These are phyloP conservation scores for Exephanes ischioxanthus DNA, from an alignment of 2,888 invertebrate genomes.

Conservation along the genomic window DNA sequence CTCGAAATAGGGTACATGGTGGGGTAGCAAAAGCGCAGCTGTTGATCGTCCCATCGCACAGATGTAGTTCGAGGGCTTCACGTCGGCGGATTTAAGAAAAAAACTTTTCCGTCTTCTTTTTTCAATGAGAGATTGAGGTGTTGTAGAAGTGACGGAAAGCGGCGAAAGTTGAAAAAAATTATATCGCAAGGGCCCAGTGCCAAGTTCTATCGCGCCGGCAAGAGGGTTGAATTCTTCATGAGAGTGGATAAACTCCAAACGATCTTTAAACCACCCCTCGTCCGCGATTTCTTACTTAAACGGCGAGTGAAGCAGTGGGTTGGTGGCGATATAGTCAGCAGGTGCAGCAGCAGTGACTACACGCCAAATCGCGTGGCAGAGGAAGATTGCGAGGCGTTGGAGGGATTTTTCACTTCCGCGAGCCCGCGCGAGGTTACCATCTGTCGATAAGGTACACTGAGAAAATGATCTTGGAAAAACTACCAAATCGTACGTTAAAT, in stretches of 20 bases:
- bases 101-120: no score
- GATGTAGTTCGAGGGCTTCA: not conserved
- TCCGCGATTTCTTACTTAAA: slow-evolving; percentile 73
- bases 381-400: slow-evolving; percentile 45
- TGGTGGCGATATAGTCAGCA: not conserved
- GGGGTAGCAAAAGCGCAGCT: not conserved
- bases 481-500: no score
- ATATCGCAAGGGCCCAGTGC: slow-evolving; percentile 66
- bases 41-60: not conserved
- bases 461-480: no score
- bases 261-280: slow-evolving; percentile 62
- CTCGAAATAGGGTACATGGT: no score
- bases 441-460: slow-evolving; percentile 32
- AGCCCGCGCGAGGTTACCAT: slow-evolving; percentile 32
- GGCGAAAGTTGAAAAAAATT: slow-evolving; percentile 66
- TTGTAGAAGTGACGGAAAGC: slow-evolving; percentile 46
- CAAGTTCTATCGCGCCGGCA: slow-evolving; percentile 66
- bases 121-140: not conserved
- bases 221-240: slow-evolving; percentile 51
- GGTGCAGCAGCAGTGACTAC: slow-evolving; percentile 3
- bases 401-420: slow-evolving; percentile 60
- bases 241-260: slow-evolving; percentile 58
- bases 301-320: slow-evolving; percentile 49
- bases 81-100: not conserved
- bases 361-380: slow-evolving; percentile 20